Conservation (phyloP, 2,797 vertebrate species). For the Acipenser oxyrinchus region DNA sequence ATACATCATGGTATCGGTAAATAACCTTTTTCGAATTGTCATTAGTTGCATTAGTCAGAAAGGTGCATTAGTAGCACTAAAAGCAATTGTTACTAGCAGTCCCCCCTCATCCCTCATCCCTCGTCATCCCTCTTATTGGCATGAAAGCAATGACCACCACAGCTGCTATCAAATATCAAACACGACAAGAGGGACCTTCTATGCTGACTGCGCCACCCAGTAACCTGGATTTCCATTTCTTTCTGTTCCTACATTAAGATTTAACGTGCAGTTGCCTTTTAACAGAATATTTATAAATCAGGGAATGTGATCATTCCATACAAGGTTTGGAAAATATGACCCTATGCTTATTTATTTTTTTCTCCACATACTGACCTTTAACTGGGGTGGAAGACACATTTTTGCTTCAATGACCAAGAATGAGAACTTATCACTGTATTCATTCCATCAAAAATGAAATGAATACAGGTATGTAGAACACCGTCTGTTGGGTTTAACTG, state of each 20-base stretch:
- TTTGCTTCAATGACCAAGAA: constrained; percentile 72
- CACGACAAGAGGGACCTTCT: neutral
- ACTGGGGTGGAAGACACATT: constrained; percentile 62
- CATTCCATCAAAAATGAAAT: constrained; percentile 44
- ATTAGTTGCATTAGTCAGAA: too few relatives aligned
- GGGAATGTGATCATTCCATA: constrained; percentile 33
- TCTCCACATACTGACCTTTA: constrained; percentile 57
- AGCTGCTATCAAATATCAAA: constrained; percentile 14
- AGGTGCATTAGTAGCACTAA: too few relatives aligned
- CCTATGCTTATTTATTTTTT: constrained; percentile 22
- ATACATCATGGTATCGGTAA: too few relatives aligned
- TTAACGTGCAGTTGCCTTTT: too few relatives aligned
- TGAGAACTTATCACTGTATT: constrained; percentile 71
- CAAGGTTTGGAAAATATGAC: constrained; percentile 44
- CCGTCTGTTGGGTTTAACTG: constrained; percentile 38
- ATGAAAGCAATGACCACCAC: too few relatives aligned
- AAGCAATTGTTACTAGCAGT: too few relatives aligned
- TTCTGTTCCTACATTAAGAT: constrained; percentile 2
- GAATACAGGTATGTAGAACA: constrained; percentile 57
- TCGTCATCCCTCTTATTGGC: too few relatives aligned
- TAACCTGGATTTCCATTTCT: neutral
- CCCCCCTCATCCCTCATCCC: too few relatives aligned
- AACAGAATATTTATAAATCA: too few relatives aligned
- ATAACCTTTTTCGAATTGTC: too few relatives aligned
- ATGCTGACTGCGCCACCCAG: neutral